Evolutionary conservation across 2,888 invertebrate genomes (phyloP).

Genomic region (Mythimna impura): DNA sequence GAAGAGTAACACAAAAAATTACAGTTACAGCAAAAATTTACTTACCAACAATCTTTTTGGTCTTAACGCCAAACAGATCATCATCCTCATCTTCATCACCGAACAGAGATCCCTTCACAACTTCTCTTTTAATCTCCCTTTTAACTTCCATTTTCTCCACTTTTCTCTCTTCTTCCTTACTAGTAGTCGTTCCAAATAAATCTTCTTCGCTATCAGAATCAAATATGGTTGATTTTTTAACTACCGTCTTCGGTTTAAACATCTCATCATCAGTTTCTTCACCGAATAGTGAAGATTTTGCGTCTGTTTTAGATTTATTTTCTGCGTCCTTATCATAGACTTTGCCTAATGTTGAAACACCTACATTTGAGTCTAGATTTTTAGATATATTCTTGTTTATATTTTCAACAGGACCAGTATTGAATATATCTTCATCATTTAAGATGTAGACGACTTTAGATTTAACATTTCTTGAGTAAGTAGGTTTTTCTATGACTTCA

Average conservation of each 20-base stretch:
- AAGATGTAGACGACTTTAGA: constrained; percentile 84
- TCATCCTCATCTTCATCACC: constrained; percentile 82
- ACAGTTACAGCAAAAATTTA: constrained; percentile 14
- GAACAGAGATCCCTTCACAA: constrained; percentile 77
- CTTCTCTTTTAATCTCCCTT: constrained; percentile 58
- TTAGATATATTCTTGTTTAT: constrained; percentile 18
- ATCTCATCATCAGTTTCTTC: constrained; percentile 79
- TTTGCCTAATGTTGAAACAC: constrained; percentile 52
- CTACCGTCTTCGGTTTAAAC: constrained; percentile 69
- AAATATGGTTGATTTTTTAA: constrained; percentile 70
- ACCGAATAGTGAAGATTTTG: constrained; percentile 75
- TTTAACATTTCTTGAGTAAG: constrained; percentile 60
- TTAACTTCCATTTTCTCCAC: constrained; percentile 58
- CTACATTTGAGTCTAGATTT: constrained; percentile 36
- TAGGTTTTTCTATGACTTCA: constrained; percentile 22
- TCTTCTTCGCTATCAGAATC: constrained; percentile 84
- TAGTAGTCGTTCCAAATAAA: constrained; percentile 68
- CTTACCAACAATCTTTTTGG: constrained; percentile 71
- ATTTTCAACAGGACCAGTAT: constrained; percentile 56
- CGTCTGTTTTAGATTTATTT: constrained; percentile 57
- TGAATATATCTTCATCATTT: constrained; percentile 86
- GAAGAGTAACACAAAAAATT: too few species aligned
- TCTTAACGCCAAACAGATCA: constrained; percentile 79
- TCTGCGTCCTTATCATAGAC: constrained; percentile 36
- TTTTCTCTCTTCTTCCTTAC: constrained; percentile 52